Conservation (phyloP, 2,113 vertebrate species). For the Piaya cayana region DNA sequence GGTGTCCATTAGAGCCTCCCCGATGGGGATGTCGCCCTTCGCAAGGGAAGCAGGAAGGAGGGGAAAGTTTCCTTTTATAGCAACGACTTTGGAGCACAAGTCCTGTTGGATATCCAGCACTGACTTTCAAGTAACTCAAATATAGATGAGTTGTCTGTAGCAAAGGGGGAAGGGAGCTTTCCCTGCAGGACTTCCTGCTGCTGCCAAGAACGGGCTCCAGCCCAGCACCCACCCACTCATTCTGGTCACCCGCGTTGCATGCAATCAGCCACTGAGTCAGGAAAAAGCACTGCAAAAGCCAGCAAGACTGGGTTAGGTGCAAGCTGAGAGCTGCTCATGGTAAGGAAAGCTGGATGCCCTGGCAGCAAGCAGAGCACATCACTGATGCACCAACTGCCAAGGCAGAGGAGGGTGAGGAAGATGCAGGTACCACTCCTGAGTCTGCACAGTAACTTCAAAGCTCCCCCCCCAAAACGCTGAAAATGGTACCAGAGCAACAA, state of each 20-base stretch:
- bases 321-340: background rate
- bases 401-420: background rate
- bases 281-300: background rate
- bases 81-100: background rate
- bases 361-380: background rate
- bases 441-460: background rate
- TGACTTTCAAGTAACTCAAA: background rate
- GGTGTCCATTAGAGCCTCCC: background rate
- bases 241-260: background rate
- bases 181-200: background rate
- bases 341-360: background rate
- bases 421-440: background rate
- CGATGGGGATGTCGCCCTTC: background rate
- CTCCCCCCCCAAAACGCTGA: background rate
- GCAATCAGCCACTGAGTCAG: background rate
- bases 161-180: background rate
- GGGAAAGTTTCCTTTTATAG: background rate
- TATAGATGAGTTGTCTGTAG: background rate
- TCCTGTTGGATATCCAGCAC: background rate
- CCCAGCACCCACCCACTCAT: background rate
- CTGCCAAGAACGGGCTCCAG: background rate
- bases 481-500: rapidly evolving
- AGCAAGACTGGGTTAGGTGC: rapidly evolving
- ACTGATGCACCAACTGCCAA: background rate
- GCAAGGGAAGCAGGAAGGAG: background rate